Evolutionary conservation across 2,797 vertebrate species (phyloP).

Genomic region (Hoplostethus atlanticus): DNA sequence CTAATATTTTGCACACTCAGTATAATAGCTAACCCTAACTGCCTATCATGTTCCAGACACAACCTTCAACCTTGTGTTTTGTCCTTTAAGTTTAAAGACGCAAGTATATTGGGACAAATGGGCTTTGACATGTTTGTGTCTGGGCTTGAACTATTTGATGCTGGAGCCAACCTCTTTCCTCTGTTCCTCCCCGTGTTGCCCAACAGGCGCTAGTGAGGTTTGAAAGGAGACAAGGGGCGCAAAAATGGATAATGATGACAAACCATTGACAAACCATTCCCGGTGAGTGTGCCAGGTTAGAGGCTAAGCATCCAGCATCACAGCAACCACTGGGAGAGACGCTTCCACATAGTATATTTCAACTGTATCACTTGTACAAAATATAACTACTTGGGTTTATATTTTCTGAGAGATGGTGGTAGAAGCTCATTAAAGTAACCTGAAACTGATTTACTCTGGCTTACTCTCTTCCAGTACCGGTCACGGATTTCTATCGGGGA

Average conservation of each 20-base stretch:
- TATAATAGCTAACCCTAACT: no score
- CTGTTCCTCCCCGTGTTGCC: slow-evolving; percentile 13
- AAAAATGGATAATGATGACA: slow-evolving; percentile 49
- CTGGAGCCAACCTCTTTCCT: slow-evolving; percentile 4
- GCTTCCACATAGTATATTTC: background rate
- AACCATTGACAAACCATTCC: slow-evolving; percentile 53
- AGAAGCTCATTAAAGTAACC: background rate
- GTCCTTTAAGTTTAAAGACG: no score
- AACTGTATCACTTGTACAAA: background rate
- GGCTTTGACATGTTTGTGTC: background rate
- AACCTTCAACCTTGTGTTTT: no score
- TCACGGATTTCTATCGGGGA: background rate
- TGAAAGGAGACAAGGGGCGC: slow-evolving; percentile 24
- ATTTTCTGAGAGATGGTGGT: no score
- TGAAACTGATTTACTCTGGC: background rate
- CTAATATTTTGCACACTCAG: no score
- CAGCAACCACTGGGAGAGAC: slow-evolving; percentile 9
- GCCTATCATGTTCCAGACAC: no score
- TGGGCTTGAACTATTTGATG: background rate
- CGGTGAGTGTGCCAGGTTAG: slow-evolving; percentile 41
- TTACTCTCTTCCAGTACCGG: background rate
- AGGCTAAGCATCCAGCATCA: slow-evolving; percentile 12
- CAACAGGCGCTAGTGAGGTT: background rate
- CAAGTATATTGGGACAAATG: background rate
- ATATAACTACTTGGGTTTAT: background rate